A percentile compares a stretch with the other conserved stretches of the same genome.
These are phyloP conservation scores for Philopotamus ludificatus DNA, from an alignment of 1,140 invertebrate genomes.

Conservation along the genomic window DNA sequence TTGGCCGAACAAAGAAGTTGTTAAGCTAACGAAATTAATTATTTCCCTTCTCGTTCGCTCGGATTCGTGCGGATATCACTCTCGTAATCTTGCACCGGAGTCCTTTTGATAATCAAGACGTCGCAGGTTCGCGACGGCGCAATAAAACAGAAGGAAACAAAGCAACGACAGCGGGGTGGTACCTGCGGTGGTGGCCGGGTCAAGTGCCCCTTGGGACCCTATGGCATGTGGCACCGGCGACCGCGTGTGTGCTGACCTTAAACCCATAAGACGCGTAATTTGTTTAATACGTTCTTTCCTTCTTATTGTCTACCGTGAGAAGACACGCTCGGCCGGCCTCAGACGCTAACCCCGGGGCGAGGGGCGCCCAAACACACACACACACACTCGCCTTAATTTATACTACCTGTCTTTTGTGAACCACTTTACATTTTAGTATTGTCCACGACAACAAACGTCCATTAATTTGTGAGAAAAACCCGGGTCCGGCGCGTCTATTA, in stretches of 20 bases:
- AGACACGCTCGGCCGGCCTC: constrained; percentile 38
- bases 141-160: no score
- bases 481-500: constrained; percentile 10
- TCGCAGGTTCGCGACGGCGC: no score
- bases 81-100: no score
- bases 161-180: no score
- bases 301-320: constrained; percentile 41
- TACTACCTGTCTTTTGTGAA: constrained; percentile 37
- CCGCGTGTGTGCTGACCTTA: constrained; percentile 33
- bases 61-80: no score
- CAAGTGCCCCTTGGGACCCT: not conserved
- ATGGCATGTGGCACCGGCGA: constrained; percentile 12
- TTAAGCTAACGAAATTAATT: no score
- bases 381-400: constrained; percentile 39
- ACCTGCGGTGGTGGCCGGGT: no score
- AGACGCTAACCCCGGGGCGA: constrained; percentile 34
- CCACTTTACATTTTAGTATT: constrained; percentile 33
- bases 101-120: no score
- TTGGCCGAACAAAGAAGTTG: no score
- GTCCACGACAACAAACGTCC: constrained; percentile 37
- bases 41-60: no score
- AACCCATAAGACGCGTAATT: constrained; percentile 43
- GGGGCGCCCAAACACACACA: constrained; percentile 21
- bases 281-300: constrained; percentile 42
- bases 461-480: constrained; percentile 36